Base-by-base conservation (phyloP, 1,140 invertebrate species). In the Bombus fervidus region DNA sequence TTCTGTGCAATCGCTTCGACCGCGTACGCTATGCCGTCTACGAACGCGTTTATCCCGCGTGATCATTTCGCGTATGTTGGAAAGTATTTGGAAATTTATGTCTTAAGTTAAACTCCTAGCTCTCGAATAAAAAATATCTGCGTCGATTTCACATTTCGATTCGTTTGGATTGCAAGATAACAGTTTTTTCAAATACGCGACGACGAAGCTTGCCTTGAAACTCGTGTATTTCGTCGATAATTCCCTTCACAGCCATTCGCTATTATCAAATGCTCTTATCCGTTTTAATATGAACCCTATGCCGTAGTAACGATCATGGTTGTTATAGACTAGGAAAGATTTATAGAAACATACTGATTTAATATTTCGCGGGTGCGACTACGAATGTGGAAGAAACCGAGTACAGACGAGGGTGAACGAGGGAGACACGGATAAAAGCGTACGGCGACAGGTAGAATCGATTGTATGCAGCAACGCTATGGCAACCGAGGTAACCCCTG, bases 401-500 rank as follows among this genome's bases (percentile, higher is more conserved):
- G 34, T 18, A 41, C 22, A 8, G 34, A 34, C 28, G 34, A 57
- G 25, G 37, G 37, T 78, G n/a, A n/a, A n/a, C n/a, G 53, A 79
- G 62, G 39, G 41, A 73, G 13, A 37, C 22, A 72, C 57, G 18
- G 68, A 43, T 77, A 69, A 39, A 62, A 39, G 78, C 34, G 62
- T 53, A 59, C 77, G 69, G 73, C 83, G 86, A 87, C 90, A 87
- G 86, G 86, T 91, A 81, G 85, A 92, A 92, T 92, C 92, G 92
- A 92, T 92, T 89, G 79, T 41, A 43, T 86, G 81, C 69, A 91
- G 47, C 69, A 91, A 91, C 90, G 86, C 92, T 92, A 92, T 92
- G 92, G 92, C 91, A 92, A 92, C 91, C 87, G 73, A 79, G 53
- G 68, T 25, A 37, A 18, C 28, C 69, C 86, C 88, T 85, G 88